phyloP scores from a whole-genome alignment of 2,888 invertebrate genomes.

The Lycocerus yunnanus region DNA sequence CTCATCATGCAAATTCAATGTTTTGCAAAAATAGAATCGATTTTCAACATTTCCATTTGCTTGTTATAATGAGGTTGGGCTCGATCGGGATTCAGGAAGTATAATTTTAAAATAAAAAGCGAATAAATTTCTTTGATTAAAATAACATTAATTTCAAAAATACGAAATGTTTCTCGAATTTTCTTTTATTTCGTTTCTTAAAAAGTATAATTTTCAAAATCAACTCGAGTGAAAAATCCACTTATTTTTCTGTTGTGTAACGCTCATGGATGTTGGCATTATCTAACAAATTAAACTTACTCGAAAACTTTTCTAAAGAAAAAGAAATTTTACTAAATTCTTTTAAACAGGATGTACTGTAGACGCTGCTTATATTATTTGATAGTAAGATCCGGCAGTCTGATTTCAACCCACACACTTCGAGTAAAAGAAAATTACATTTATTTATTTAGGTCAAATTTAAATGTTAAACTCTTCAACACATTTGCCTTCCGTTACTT shows the following conservation, averaged over 20 bases:
- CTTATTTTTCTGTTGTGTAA: background rate
- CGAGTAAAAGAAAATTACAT: constrained; percentile 7
- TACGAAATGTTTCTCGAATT: background rate
- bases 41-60: background rate
- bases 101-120: background rate
- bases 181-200: background rate
- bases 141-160: background rate
- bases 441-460: constrained; percentile 8
- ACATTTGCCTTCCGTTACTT: background rate
- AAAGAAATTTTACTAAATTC: background rate
- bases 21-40: background rate
- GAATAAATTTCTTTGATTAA: background rate
- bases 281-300: background rate
- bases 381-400: constrained; percentile 22
- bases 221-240: background rate
- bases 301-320: background rate
- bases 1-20: background rate
- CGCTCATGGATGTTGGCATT: background rate
- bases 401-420: constrained; percentile 17
- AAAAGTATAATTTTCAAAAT: background rate
- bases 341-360: constrained; percentile 16
- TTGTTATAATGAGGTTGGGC: background rate
- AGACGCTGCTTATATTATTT: constrained; percentile 20
- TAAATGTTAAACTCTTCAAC: background rate
- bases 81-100: background rate